Conservation (phyloP, 1,140 invertebrate species). For the Agrilus planipennis region DNA sequence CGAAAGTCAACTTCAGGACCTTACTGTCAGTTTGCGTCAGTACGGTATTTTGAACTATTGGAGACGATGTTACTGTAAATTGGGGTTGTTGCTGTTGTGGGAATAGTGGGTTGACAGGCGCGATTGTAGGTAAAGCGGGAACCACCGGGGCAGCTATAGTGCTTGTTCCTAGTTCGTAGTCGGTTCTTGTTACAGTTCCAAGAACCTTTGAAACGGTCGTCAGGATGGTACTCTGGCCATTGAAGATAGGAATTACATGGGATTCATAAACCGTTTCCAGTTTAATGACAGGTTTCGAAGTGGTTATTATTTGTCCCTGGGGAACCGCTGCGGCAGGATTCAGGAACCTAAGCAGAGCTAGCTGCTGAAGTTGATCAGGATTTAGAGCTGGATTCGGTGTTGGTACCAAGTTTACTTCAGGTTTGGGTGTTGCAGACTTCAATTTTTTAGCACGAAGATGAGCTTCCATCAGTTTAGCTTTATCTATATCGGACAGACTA, state of each 20-base stretch:
- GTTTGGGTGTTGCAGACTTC: conserved; percentile 39
- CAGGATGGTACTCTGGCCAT: conserved; percentile 56
- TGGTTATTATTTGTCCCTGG: conserved; percentile 57
- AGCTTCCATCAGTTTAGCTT: conserved; percentile 41
- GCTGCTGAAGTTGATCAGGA: conserved; percentile 61
- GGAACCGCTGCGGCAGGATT: conserved; percentile 50
- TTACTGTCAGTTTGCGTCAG: conserved; percentile 71
- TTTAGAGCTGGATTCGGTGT: conserved; percentile 40
- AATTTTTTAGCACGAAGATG: conserved; percentile 45
- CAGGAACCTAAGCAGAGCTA: conserved; percentile 55
- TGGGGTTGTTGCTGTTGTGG: conserved; percentile 48
- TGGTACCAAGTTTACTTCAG: conserved; percentile 31
- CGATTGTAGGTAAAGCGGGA: conserved; percentile 36
- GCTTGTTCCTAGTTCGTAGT: conserved; percentile 59
- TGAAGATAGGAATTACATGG: conserved; percentile 64
- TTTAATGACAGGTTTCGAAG: conserved; percentile 60
- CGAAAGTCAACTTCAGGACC: conserved; percentile 74
- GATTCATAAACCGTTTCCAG: conserved; percentile 70
- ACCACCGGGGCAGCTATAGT: conserved; percentile 45
- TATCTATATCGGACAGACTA: conserved; percentile 56
- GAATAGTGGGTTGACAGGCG: conserved; percentile 40
- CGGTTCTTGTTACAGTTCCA: conserved; percentile 64
- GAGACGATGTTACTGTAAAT: conserved; percentile 67
- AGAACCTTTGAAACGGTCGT: conserved; percentile 58
- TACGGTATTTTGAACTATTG: conserved; percentile 64